phyloP scores from a whole-genome alignment of 2,113 vertebrate genomes.

The Ictalurus punctatus region DNA sequence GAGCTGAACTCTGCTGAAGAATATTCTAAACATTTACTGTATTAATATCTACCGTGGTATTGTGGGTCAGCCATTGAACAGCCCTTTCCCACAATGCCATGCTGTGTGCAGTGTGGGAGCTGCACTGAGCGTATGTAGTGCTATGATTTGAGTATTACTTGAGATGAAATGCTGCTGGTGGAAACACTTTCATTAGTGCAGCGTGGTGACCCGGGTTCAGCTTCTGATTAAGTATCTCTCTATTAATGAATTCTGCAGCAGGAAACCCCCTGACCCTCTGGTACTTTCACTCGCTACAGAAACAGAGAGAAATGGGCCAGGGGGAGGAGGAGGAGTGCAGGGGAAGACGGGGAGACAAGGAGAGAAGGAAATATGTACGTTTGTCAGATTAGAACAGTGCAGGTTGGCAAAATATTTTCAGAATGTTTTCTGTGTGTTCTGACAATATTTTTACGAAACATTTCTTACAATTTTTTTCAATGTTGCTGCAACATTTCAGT shows the following conservation, averaged over 20 bases:
- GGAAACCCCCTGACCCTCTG: constrained; percentile 74
- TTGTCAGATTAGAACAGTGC: constrained; percentile 64
- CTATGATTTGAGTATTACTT: constrained; percentile 78
- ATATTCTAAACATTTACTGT: constrained; percentile 69
- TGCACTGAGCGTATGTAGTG: constrained; percentile 53
- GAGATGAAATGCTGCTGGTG: constrained; percentile 76
- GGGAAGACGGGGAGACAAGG: constrained; percentile 52
- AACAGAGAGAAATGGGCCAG: constrained; percentile 63
- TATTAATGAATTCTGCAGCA: constrained; percentile 80
- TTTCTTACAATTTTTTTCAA: not conserved
- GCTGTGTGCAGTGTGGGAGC: constrained; percentile 41
- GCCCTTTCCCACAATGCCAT: constrained; percentile 64
- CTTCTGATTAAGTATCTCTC: constrained; percentile 77
- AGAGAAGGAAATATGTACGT: constrained; percentile 62
- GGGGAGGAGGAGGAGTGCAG: constrained; percentile 46
- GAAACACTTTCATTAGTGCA: constrained; percentile 80
- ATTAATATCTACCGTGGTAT: constrained; percentile 65
- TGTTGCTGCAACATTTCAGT: not conserved
- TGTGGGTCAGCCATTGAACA: constrained; percentile 64
- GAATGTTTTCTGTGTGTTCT: not conserved
- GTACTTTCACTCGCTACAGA: constrained; percentile 73
- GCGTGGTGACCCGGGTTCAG: constrained; percentile 67
- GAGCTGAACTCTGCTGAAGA: constrained; percentile 56
- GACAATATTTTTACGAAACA: not conserved
- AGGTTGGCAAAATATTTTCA: constrained; percentile 26